Evolutionary conservation across 1,140 invertebrate genomes (phyloP), one percentile per base, ranked within the genome.

Genomic region (Eriocheir sinensis): DNA sequence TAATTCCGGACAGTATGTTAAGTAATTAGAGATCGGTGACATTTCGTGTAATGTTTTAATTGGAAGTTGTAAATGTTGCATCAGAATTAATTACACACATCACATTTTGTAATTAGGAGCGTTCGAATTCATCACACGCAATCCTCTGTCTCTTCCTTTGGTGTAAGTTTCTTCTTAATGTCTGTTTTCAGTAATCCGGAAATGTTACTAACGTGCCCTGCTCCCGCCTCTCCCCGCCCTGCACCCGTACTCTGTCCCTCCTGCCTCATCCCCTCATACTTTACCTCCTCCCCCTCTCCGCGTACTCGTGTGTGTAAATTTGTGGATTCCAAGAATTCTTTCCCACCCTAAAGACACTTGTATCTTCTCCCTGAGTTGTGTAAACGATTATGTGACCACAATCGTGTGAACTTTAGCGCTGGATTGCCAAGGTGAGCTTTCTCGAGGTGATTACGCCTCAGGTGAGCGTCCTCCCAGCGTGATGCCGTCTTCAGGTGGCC

Each of bases 371-470:
- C 27, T 72, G 60, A 27, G 27, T 72, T 72, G 60, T 72, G 60
- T n/a, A 72, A n/a, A 72, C 60, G 60, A 72, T 72, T 72, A 72
- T 72, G 60, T 72, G 60, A 72, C 60, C 60, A 72, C 60, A 72
- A n/a, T 72, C 27, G 60, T 72, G 60, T 72, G 60, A 72, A 72
- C 60, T 72, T 27, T n/a, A 72, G 27, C 60, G 60, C 60, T 72
- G 60, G 60, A 72, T 72, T n/a, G 60, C 27, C 21, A n/a, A 72
- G 17, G 60, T 72, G 17, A 72, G 60, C 4, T 72, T 72, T 72
- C 0, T 72, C n/a, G 21, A 72, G 60, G 60, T 72, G 60, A 72
- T 72, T 72, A 72, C 27, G 21, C 60, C 8, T 72, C 60, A 27
- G 60, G 60, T 72, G 60, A 72, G 60, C 60, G 60, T n/a, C 27